Conservation (phyloP, 2,888 invertebrate genomes). For the Zonitis immaculata region DNA sequence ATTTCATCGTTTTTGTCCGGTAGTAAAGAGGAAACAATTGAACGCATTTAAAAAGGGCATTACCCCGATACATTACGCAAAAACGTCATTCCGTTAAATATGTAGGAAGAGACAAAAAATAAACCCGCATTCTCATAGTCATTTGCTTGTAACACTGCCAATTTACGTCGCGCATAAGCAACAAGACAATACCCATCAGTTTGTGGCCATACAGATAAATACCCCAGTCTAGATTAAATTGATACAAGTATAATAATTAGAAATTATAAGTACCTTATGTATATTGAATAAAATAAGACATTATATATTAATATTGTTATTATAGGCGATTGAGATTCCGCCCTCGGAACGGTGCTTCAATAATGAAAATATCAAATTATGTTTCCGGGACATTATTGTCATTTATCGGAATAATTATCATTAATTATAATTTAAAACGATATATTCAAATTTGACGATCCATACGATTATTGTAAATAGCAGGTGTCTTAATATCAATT, state of each 20-base stretch:
- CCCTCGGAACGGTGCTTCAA: no score
- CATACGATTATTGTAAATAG: no score
- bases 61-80: slow-evolving; percentile 29
- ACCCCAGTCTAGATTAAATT: not conserved
- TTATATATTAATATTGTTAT: no score
- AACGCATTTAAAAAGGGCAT: slow-evolving; percentile 30
- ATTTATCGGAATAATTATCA: not conserved
- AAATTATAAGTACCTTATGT: no score
- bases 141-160: slow-evolving; percentile 22
- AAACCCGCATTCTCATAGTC: slow-evolving; percentile 24
- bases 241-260: not conserved
- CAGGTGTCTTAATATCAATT: no score
- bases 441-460: not conserved
- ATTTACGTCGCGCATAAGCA: slow-evolving; percentile 7
- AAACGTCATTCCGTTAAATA: slow-evolving; percentile 25
- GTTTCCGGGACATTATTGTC: not conserved
- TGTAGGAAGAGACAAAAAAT: slow-evolving; percentile 27
- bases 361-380: not conserved
- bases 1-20: slow-evolving; percentile 3
- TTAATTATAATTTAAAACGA: not conserved
- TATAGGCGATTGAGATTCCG: no score
- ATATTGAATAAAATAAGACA: no score
- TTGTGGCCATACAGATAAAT: not conserved
- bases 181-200: not conserved
- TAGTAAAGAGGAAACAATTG: slow-evolving; percentile 29